A percentile compares a stretch with the other conserved stretches of the same genome.
Conservation (phyloP, 64 coral and sea anemone genomes). For the Cladopsammia gracilis region DNA sequence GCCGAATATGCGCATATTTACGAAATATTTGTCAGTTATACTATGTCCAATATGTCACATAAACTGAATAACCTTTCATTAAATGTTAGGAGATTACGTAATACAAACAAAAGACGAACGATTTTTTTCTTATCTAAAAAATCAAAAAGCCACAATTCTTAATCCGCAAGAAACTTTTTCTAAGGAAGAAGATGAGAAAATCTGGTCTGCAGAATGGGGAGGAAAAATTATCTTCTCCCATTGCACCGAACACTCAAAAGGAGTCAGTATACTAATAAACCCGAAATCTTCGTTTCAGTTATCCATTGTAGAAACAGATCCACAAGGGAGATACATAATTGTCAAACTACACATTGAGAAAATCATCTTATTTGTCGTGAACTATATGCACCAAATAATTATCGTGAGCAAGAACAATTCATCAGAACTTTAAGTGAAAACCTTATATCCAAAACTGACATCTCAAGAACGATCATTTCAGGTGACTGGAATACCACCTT, state of each 20-base stretch:
- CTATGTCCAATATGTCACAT: too few species aligned
- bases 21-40: too few species aligned
- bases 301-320: not conserved
- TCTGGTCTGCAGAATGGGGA: slow-evolving; percentile 16
- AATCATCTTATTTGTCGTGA: not conserved
- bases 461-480: too few species aligned
- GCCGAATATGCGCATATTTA: too few species aligned
- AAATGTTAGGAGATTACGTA: not conserved
- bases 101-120: not conserved
- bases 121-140: not conserved
- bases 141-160: slow-evolving; percentile 26
- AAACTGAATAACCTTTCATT: not conserved
- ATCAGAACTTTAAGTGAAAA: too few species aligned
- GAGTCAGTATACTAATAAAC: not conserved
- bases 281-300: not conserved
- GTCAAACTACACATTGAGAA: not conserved
- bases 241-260: slow-evolving; percentile 28
- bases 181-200: not conserved
- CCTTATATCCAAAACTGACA: too few species aligned
- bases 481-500: too few species aligned
- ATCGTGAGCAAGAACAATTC: not conserved
- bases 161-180: slow-evolving; percentile 9
- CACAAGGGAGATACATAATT: slow-evolving; percentile 25
- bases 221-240: not conserved
- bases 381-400: slow-evolving; percentile 17